Evolutionary conservation across 2,888 invertebrate genomes (phyloP), one percentile per base, ranked within the genome.

Genomic region (Exephanes ischioxanthus): DNA sequence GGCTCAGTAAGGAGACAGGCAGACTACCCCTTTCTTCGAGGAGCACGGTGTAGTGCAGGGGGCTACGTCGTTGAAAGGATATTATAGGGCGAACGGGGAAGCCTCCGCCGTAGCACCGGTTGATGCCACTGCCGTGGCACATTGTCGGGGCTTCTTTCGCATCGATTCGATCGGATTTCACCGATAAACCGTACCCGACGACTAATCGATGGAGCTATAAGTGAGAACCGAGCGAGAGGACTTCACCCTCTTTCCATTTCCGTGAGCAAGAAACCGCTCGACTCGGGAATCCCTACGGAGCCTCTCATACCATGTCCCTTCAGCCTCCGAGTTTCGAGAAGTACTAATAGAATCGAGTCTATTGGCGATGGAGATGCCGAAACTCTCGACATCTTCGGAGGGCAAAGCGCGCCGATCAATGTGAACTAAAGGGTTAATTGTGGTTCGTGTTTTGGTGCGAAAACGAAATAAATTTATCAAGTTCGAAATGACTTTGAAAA

Each of bases 141-240:
- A 53, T 66, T 83, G 48, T 71, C 61, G 72, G 83, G 58, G 78
- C 75, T 76, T 76, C 82, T 53, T 85, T 70, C 26, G 73, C 82
- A 85, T 85, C 82, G 82, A 72, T 85, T 85, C 84, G 77, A 85
- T 85, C 81, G 73, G 78, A 82, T 85, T 82, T 85, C 84, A 82
- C 53, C 55, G 85, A 82, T 82, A 85, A 82, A 75, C 58, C 66
- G 11, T 48, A 26, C 26, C 58, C 70, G 70, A 55, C 75, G 63
- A 67, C 80, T 76, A 80, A 83, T 83, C 83, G 83, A 83, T 75
- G 75, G 26, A 58, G 55, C 68, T 6, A 22, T 22, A 73, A 55
- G 16, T n/a, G 26, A 81, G 75, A 80, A 55, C 71, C 19, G 55
- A 77, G 37, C 41, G 16, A 45, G 16, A 41, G 5, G 41, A 37